Conservation (phyloP, 2,113 vertebrate species). For the Limnothrissa miodon region DNA sequence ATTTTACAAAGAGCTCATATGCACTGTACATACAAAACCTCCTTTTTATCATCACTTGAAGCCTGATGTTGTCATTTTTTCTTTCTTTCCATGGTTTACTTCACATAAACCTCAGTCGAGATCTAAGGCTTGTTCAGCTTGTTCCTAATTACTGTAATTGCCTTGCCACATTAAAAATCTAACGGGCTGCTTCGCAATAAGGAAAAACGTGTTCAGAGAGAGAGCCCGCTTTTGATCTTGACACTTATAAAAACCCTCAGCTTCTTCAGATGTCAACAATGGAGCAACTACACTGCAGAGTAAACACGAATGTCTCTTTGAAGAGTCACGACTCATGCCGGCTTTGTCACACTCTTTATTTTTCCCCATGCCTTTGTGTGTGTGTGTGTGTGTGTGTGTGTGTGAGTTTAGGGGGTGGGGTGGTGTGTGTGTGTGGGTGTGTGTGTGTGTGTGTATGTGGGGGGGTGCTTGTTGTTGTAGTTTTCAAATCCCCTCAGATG, state of each 20-base stretch:
- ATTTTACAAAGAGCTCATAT: slow-evolving; percentile 50
- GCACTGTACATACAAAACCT: slow-evolving; percentile 63
- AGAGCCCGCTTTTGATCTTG: slow-evolving; percentile 70
- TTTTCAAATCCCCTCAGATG: slow-evolving; percentile 46
- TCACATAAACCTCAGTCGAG: slow-evolving; percentile 58
- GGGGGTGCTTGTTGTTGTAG: slow-evolving; percentile 44
- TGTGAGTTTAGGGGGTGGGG: not conserved
- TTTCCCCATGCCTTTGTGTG: not conserved
- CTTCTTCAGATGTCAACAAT: slow-evolving; percentile 62
- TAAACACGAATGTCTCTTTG: slow-evolving; percentile 43
- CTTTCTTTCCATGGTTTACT: slow-evolving; percentile 59
- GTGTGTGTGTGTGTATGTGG: not conserved
- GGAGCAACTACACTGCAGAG: slow-evolving; percentile 56
- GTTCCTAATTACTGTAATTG: slow-evolving; percentile 71
- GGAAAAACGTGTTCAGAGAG: slow-evolving; percentile 65
- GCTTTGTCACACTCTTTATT: not conserved
- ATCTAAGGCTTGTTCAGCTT: slow-evolving; percentile 64
- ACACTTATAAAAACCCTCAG: slow-evolving; percentile 65
- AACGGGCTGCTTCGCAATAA: slow-evolving; percentile 59
- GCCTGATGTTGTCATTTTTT: slow-evolving; percentile 36
- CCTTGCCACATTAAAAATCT: slow-evolving; percentile 67
- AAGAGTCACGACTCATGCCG: not conserved
- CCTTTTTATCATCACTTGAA: slow-evolving; percentile 52
- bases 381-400: not conserved
- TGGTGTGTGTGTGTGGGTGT: not conserved